Base-by-base conservation (phyloP, 2,888 invertebrate species). In the Girardia tigrina region DNA sequence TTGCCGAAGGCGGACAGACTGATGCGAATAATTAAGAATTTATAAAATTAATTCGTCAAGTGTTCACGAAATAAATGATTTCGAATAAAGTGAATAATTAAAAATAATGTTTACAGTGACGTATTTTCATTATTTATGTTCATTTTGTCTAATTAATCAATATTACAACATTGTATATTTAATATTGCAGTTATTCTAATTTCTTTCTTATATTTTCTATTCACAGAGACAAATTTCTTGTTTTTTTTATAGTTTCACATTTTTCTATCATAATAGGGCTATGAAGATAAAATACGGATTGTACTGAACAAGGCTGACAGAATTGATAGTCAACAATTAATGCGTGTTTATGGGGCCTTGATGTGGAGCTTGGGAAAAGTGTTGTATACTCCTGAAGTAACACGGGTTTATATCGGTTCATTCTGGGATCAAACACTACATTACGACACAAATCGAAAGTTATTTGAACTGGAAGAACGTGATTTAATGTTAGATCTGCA, bases 271-370 rank as follows among this genome's bases (percentile, higher is more conserved):
- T 16, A 56, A 56, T 23, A 92, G 79, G 93, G 93, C 0, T 93
- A 94, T 82, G 94, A 94, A 83, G 94, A 94, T 82, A 95, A 95
- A 86, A 97, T 98, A 80, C 88, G 97, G 77, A 98, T 98, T 81
- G 94, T 97, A 73, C 86, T 98, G 0, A 98, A 98, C 86, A 98
- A 98, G 81, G 94, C 97, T n/a, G 98, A 98, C 83, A 94, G 94
- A 92, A 90, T 98, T 74, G 94, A 97, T 83, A 94, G 95, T 84
- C 97, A 97, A 83, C 95, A 97, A 85, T 85, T 98, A 78, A 97
- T 98, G 95, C 87, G 95, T 78, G 86, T 98, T 1, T 98, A 98
- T 82, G 98, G 98, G 75, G 98, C 98, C 0, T 88, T 98, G 69
- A 98, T 98, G 98, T 98, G 98, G 98, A 95, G 95, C 0, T 86